phyloP scores from a whole-genome alignment of 2,797 vertebrate species.

The Coregonus ussuriensis region DNA sequence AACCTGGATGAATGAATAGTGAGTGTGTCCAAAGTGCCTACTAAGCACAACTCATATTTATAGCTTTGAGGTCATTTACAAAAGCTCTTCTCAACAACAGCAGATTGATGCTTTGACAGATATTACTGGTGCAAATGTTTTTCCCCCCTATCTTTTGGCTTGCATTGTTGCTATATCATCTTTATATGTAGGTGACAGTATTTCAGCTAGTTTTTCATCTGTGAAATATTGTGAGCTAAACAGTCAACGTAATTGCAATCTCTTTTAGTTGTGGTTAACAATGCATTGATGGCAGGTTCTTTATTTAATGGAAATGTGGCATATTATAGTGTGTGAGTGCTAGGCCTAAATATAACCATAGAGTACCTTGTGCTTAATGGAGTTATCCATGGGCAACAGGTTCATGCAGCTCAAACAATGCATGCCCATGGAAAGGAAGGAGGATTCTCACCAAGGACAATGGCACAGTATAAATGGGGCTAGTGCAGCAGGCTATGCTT shows the following conservation, averaged over 20 bases:
- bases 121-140: too few relatives aligned
- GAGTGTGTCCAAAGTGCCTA: too few relatives aligned
- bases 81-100: too few relatives aligned
- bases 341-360: constrained; percentile 44
- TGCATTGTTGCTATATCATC: too few relatives aligned
- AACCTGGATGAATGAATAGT: too few relatives aligned
- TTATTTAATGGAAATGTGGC: neutral
- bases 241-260: neutral
- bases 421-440: constrained; percentile 50
- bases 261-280: neutral
- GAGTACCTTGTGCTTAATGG: constrained; percentile 30
- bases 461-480: constrained; percentile 47
- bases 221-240: neutral
- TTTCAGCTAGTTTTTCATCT: too few relatives aligned
- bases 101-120: too few relatives aligned
- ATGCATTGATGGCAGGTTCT: neutral
- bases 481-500: neutral
- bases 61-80: too few relatives aligned
- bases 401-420: constrained; percentile 34
- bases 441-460: constrained; percentile 48
- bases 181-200: too few relatives aligned
- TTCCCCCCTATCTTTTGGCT: too few relatives aligned
- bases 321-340: constrained; percentile 18
- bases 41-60: too few relatives aligned
- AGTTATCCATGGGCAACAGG: constrained; percentile 37